Evolutionary conservation across 2,888 invertebrate species (phyloP).

Genomic region (Chymomyza fuscimana): DNA sequence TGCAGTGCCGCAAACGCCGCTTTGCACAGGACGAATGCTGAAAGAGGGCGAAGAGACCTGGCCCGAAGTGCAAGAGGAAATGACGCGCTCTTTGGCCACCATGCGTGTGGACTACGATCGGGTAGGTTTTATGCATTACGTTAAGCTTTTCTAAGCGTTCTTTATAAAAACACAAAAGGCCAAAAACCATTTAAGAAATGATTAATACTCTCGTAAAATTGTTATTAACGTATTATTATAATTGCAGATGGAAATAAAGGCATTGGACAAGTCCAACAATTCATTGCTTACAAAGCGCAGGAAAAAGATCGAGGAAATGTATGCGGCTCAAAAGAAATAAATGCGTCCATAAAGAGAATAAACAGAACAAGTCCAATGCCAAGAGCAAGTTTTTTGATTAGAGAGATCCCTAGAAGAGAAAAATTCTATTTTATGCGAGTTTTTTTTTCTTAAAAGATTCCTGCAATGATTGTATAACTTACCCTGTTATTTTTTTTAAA

Average conservation of each 20-base stretch:
- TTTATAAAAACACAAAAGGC: too few species aligned
- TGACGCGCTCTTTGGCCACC: conserved; percentile 97
- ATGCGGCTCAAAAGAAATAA: conserved; percentile 38
- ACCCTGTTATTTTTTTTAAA: conserved; percentile 26
- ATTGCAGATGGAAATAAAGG: conserved; percentile 91
- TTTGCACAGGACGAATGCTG: conserved; percentile 93
- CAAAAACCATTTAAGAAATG: too few species aligned
- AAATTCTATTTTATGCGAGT: background rate
- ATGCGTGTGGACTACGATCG: conserved; percentile 99
- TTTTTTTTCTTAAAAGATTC: background rate
- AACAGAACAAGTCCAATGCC: conserved; percentile 2
- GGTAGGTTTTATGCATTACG: conserved; percentile 77
- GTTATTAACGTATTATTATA: background rate
- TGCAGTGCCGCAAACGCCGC: conserved; percentile 95
- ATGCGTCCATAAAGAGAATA: background rate
- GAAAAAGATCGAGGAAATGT: conserved; percentile 80
- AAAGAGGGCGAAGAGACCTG: conserved; percentile 95
- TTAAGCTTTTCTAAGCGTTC: too few species aligned
- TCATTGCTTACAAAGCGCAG: conserved; percentile 92
- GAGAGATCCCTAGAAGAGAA: background rate
- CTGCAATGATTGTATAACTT: background rate
- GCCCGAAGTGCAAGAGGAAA: conserved; percentile 99
- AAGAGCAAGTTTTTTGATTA: background rate
- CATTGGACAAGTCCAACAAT: conserved; percentile 95
- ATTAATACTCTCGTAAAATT: too few species aligned